These are phyloP conservation scores for Ibycter americanus DNA, from an alignment of 2,797 vertebrate species.

Conservation along the genomic window DNA sequence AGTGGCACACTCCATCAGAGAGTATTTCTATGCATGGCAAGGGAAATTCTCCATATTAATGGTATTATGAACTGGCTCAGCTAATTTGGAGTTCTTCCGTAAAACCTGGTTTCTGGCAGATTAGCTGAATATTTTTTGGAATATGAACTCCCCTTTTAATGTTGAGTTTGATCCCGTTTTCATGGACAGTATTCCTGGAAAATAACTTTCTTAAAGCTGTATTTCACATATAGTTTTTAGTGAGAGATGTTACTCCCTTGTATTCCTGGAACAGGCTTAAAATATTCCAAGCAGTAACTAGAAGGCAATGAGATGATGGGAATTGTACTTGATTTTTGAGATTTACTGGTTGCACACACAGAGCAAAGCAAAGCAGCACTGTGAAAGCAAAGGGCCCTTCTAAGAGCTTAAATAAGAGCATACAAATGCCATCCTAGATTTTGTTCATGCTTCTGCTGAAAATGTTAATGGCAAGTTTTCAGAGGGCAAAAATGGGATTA, in stretches of 20 bases:
- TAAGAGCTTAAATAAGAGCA: neutral
- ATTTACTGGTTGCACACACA: neutral
- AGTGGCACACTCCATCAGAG: neutral
- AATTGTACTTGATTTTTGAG: neutral
- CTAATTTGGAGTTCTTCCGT: neutral
- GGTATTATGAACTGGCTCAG: neutral
- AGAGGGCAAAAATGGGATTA: neutral
- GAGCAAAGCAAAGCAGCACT: neutral
- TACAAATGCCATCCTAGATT: neutral
- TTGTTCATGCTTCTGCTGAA: neutral
- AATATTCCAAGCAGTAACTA: neutral
- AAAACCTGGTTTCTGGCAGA: slow-evolving; percentile 24
- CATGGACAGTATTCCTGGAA: neutral
- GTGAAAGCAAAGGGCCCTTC: neutral
- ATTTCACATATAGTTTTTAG: neutral
- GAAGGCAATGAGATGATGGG: neutral
- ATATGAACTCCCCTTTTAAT: neutral
- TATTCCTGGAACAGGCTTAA: neutral
- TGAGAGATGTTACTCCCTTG: neutral
- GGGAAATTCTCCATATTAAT: slow-evolving; percentile 3
- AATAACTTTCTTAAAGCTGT: slow-evolving; percentile 22
- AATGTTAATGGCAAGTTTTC: neutral
- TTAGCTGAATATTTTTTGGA: neutral
- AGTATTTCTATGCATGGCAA: neutral
- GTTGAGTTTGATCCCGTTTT: neutral